Evolutionary conservation across 2,888 invertebrate genomes (phyloP).

Genomic region (Andrena bicolor): DNA sequence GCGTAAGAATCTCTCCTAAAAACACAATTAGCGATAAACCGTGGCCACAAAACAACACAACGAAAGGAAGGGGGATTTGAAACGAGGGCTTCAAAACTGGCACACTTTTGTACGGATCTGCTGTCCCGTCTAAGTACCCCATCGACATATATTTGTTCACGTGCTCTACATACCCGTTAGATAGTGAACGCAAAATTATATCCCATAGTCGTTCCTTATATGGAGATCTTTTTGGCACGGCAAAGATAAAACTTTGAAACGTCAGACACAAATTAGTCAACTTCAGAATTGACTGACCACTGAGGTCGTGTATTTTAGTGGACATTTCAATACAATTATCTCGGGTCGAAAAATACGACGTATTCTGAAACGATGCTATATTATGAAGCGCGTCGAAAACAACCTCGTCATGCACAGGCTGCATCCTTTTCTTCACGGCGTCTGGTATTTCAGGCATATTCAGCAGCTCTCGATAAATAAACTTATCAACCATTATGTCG

Average conservation of each 20-base stretch:
- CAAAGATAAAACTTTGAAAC: background rate
- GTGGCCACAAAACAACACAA: background rate
- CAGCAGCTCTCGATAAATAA: background rate
- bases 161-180: background rate
- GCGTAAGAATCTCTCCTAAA: slow-evolving; percentile 2
- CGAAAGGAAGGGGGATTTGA: background rate
- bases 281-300: background rate
- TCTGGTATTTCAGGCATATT: background rate
- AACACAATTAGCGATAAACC: background rate
- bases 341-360: background rate
- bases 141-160: background rate
- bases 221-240: background rate
- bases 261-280: background rate
- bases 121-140: rapidly evolving
- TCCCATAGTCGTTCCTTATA: background rate
- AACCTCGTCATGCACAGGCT: too few species aligned
- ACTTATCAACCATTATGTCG: background rate
- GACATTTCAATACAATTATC: too few species aligned
- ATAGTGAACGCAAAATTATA: background rate
- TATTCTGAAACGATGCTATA: background rate
- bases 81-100: background rate
- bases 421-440: background rate
- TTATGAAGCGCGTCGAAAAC: rapidly evolving
- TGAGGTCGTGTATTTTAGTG: too few species aligned
- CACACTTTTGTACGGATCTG: rapidly evolving